Conservation (phyloP, 2,888 invertebrate genomes). For the Schizaphis graminum region DNA sequence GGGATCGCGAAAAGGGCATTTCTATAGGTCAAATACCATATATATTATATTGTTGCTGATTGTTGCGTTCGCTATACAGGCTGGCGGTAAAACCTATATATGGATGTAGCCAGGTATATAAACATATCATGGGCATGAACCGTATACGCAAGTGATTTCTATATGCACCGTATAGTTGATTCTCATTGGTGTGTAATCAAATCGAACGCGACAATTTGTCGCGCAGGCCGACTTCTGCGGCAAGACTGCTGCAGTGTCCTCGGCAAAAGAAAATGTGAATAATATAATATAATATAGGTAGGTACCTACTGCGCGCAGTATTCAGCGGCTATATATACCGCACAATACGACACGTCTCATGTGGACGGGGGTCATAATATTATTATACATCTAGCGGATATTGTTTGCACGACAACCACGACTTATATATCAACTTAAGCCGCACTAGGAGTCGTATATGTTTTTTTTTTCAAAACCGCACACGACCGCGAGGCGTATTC, state of each 20-base stretch:
- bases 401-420: conserved; percentile 57
- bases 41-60: not conserved
- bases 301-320: not conserved
- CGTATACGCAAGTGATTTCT: not conserved
- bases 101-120: not conserved
- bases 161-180: not conserved
- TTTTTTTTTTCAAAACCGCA: conserved; percentile 35
- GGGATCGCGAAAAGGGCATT: not conserved
- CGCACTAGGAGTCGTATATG: not conserved
- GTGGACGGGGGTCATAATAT: not conserved
- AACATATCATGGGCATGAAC: not conserved
- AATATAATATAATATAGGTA: not conserved
- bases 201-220: not conserved
- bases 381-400: conserved; percentile 15
- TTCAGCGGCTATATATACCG: not conserved
- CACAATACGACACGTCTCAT: not conserved
- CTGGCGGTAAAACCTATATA: not conserved
- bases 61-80: not conserved
- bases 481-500: conserved; percentile 42
- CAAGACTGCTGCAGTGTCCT: not conserved
- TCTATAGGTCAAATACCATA: not conserved
- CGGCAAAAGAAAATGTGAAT: not conserved
- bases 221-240: not conserved
- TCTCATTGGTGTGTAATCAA: not conserved
- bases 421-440: conserved; percentile 23